phyloP scores from a whole-genome alignment of 2,888 invertebrate species.

The Agrotis exclamationis region DNA sequence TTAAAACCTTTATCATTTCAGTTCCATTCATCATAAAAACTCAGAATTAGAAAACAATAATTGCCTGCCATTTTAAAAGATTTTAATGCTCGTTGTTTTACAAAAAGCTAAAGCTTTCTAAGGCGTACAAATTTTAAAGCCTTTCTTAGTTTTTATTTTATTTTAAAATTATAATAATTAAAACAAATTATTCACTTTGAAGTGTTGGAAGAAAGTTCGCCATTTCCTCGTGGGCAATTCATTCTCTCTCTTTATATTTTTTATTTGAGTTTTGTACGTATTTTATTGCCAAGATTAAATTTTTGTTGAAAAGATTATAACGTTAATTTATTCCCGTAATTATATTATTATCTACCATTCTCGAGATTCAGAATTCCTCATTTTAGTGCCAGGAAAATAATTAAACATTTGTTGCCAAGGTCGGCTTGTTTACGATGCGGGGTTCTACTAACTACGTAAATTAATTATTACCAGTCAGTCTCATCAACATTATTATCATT shows the following conservation, averaged over 20 bases:
- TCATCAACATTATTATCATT: conserved; percentile 15
- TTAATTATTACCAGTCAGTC: conserved; percentile 21
- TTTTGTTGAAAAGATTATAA: conserved; percentile 19
- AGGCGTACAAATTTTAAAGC: conserved; percentile 10
- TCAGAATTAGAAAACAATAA: conserved; percentile 23
- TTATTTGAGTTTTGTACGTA: not conserved
- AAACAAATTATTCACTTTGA: conserved; percentile 41
- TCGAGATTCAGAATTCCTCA: not conserved
- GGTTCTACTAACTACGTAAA: not conserved
- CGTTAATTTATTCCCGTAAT: conserved; percentile 14
- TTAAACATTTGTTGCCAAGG: conserved; percentile 7
- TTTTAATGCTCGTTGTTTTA: conserved; percentile 12
- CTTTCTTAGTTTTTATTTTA: conserved; percentile 23
- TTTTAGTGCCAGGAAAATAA: conserved; percentile 19
- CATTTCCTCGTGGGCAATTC: conserved; percentile 7
- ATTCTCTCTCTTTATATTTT: not conserved
- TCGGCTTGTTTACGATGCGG: not conserved
- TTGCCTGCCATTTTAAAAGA: conserved; percentile 12
- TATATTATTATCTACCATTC: not conserved
- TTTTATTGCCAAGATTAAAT: conserved; percentile 12
- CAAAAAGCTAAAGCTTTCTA: conserved; percentile 10
- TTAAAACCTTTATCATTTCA: not conserved
- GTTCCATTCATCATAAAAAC: conserved; percentile 7
- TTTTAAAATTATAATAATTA: conserved; percentile 24
- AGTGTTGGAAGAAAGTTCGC: conserved; percentile 16